These are phyloP conservation scores for Rhineura floridana DNA, from an alignment of 2,113 vertebrate genomes.

Conservation along the genomic window DNA sequence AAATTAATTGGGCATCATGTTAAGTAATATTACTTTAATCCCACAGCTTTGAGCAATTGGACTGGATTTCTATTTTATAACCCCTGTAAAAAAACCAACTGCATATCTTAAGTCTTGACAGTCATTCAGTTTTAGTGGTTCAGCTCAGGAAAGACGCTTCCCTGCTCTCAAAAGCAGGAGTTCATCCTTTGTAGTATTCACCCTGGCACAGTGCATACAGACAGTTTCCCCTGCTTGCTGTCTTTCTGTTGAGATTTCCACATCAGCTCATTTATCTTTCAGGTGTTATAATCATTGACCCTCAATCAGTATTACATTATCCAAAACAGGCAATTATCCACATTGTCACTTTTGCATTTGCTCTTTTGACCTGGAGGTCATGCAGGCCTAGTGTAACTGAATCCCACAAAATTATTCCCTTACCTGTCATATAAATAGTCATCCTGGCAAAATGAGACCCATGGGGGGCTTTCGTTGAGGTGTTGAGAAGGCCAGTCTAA, in stretches of 20 bases:
- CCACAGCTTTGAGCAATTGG: constrained; percentile 65
- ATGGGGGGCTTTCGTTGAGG: constrained; percentile 83
- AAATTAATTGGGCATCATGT: constrained; percentile 72
- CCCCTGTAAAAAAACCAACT: constrained; percentile 71
- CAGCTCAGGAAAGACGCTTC: constrained; percentile 70
- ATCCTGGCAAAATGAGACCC: constrained; percentile 88
- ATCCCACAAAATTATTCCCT: constrained; percentile 86
- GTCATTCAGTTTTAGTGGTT: constrained; percentile 33
- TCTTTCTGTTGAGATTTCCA: constrained; percentile 77
- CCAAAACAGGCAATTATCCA: constrained; percentile 93
- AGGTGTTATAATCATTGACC: constrained; percentile 89
- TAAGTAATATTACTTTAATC: constrained; percentile 78
- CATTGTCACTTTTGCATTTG: constrained; percentile 96
- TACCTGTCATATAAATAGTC: constrained; percentile 88
- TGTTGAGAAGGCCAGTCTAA: constrained; percentile 86
- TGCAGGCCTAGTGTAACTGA: constrained; percentile 86
- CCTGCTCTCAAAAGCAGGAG: constrained; percentile 54
- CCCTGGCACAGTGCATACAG: constrained; percentile 45
- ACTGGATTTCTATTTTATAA: constrained; percentile 73
- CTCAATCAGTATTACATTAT: constrained; percentile 93
- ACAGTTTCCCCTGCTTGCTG: constrained; percentile 66
- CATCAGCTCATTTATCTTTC: constrained; percentile 84
- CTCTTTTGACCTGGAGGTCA: constrained; percentile 88
- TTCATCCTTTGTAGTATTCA: constrained; percentile 44
- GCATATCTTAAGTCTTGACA: constrained; percentile 69